Conservation (phyloP, 2,113 vertebrate species). For the Manacus vitellinus region DNA sequence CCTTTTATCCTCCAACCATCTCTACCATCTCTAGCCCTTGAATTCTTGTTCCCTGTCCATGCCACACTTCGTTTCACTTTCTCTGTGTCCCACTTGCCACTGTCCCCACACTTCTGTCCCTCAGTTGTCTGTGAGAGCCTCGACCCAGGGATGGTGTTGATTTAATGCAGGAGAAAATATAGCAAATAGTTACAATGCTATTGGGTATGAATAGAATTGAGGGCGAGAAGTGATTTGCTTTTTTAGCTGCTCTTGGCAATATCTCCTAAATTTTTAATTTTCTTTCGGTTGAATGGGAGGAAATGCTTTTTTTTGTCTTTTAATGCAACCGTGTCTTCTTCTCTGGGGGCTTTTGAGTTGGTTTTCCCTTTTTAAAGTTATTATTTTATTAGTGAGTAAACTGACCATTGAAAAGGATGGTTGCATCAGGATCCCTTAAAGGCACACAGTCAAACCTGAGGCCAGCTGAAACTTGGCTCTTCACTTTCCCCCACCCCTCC, state of each 20-base stretch:
- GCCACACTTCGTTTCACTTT: background rate
- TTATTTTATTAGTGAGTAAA: background rate
- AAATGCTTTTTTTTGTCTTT: background rate
- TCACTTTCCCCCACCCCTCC: background rate
- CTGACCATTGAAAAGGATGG: background rate
- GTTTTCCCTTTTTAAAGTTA: background rate
- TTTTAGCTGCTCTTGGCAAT: background rate
- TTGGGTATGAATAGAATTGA: background rate
- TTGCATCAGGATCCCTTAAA: background rate
- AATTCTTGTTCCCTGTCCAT: background rate
- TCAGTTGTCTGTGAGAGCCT: background rate
- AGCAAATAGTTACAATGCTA: background rate
- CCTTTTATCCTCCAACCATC: background rate
- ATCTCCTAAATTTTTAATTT: background rate
- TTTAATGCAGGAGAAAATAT: background rate
- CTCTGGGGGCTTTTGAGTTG: background rate
- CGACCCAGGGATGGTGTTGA: background rate
- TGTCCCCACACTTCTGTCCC: background rate
- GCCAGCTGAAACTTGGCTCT: background rate
- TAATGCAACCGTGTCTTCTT: background rate
- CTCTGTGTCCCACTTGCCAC: background rate
- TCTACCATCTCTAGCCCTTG: background rate
- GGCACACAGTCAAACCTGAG: background rate
- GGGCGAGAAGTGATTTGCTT: rapidly evolving
- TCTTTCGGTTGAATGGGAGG: background rate